Evolutionary conservation across 2,113 vertebrate species (phyloP).

Genomic region (Hippoglossus stenolepis): DNA sequence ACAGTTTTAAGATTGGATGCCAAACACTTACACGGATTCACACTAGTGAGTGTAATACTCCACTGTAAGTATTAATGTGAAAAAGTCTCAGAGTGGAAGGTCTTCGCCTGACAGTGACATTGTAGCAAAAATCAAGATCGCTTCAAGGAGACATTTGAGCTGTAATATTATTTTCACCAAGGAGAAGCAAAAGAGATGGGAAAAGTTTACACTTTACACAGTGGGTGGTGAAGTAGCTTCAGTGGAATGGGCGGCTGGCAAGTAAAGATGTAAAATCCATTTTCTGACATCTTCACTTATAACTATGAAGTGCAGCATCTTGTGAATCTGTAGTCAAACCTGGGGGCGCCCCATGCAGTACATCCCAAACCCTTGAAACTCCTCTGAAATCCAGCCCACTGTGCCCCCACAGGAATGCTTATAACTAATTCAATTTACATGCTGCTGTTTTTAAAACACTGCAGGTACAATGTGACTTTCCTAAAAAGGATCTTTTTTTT

Average conservation of each 20-base stretch:
- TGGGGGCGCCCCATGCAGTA: conserved; percentile 1
- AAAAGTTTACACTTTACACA: conserved; percentile 34
- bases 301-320: conserved; percentile 25
- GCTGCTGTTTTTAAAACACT: conserved; percentile 74
- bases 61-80: too few relatives aligned
- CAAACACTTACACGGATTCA: too few relatives aligned
- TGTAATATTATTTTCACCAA: conserved; percentile 8
- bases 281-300: conserved; percentile 43
- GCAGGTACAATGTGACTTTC: conserved; percentile 75
- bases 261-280: conserved; percentile 46
- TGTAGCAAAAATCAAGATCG: background rate
- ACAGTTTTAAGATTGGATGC: too few relatives aligned
- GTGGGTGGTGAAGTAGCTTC: conserved; percentile 16
- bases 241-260: conserved; percentile 30
- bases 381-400: conserved; percentile 58
- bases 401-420: conserved; percentile 58
- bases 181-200: background rate
- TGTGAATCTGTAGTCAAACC: conserved; percentile 31
- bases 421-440: conserved; percentile 73
- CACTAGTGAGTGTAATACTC: too few relatives aligned
- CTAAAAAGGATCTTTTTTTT: conserved; percentile 50
- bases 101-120: background rate
- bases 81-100: background rate
- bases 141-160: conserved; percentile 7
- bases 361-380: conserved; percentile 42